These are phyloP conservation scores for Bembecia ichneumoniformis DNA, from an alignment of 2,888 invertebrate genomes.

Conservation along the genomic window DNA sequence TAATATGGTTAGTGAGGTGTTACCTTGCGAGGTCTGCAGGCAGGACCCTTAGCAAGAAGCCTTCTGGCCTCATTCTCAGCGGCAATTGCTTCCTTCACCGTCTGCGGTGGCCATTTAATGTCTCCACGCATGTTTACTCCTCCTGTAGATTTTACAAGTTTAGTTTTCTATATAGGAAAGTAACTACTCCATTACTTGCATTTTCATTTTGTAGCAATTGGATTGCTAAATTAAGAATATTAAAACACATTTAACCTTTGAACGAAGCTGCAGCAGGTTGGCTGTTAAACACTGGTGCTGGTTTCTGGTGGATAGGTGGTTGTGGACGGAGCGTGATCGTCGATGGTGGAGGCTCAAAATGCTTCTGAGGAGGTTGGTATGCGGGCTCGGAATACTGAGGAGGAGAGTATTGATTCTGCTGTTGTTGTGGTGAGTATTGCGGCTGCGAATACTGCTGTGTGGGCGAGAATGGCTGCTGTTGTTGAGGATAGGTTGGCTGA, in stretches of 20 bases:
- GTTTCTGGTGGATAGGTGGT: slow-evolving; percentile 82
- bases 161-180: neutral
- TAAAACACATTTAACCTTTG: slow-evolving; percentile 62
- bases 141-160: slow-evolving; percentile 54
- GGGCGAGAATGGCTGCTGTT: slow-evolving; percentile 14
- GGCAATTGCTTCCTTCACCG: slow-evolving; percentile 80
- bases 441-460: neutral
- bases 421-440: neutral
- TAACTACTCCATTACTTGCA: no score
- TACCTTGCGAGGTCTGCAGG: slow-evolving; percentile 80
- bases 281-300: slow-evolving; percentile 81
- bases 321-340: slow-evolving; percentile 81
- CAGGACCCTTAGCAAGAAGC: slow-evolving; percentile 82
- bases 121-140: slow-evolving; percentile 89
- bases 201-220: no score
- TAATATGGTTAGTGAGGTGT: neutral
- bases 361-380: slow-evolving; percentile 74
- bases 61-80: slow-evolving; percentile 81
- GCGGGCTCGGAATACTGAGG: slow-evolving; percentile 41
- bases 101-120: slow-evolving; percentile 89
- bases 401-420: slow-evolving; percentile 23
- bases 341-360: slow-evolving; percentile 76
- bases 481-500: slow-evolving; percentile 25
- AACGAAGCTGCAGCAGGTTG: slow-evolving; percentile 85
- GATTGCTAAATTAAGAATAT: neutral